These are phyloP conservation scores for Linepithema humile DNA, from an alignment of 1,140 invertebrate species.

Conservation along the genomic window DNA sequence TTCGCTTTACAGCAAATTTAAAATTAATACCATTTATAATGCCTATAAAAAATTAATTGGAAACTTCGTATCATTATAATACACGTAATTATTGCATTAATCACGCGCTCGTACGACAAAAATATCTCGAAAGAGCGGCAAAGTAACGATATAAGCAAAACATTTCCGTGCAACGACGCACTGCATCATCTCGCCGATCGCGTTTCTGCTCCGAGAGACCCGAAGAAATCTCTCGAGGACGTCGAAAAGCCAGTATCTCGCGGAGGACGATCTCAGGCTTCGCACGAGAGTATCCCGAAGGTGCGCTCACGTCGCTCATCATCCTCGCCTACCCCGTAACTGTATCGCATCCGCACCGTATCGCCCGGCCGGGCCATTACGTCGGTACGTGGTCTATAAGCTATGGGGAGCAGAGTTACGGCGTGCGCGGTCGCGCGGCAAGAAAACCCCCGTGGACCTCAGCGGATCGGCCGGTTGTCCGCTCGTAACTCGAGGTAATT, in stretches of 20 bases:
- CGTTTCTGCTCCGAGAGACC: not conserved
- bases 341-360: slow-evolving; percentile 47
- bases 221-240: not conserved
- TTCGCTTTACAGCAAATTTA: slow-evolving; percentile 4
- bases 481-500: slow-evolving; percentile 77
- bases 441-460: slow-evolving; percentile 61
- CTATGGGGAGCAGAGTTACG: slow-evolving; percentile 62
- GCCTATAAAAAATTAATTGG: slow-evolving; percentile 10
- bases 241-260: slow-evolving; percentile 18
- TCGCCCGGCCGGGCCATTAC: slow-evolving; percentile 55
- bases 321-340: slow-evolving; percentile 46
- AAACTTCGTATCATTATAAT: slow-evolving; percentile 10
- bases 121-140: not conserved
- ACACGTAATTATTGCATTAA: slow-evolving; percentile 25
- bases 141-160: not conserved
- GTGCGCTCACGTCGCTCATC: slow-evolving; percentile 37
- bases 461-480: slow-evolving; percentile 67
- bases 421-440: slow-evolving; percentile 55
- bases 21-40: slow-evolving; percentile 31
- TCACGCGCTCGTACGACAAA: not conserved
- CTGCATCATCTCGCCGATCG: not conserved
- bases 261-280: not conserved
- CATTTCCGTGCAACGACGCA: not conserved
- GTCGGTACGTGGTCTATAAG: slow-evolving; percentile 64
- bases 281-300: not conserved